These are phyloP conservation scores for Vimba vimba DNA, from an alignment of 2,113 vertebrate genomes.

Conservation along the genomic window DNA sequence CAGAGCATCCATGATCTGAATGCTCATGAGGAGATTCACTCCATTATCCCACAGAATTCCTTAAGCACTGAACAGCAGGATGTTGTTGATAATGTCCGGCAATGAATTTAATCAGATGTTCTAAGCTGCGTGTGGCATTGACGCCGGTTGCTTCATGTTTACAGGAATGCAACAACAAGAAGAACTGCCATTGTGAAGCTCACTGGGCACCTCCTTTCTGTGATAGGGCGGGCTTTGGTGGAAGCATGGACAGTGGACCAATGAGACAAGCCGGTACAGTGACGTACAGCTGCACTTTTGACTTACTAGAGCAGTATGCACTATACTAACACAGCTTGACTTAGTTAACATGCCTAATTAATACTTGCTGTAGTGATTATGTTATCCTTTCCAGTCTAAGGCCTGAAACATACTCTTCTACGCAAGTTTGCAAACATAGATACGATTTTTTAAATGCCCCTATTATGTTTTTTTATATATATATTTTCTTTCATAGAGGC, in stretches of 20 bases:
- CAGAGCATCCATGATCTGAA: slow-evolving; percentile 9
- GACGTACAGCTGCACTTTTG: not conserved
- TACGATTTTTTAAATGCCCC: not conserved
- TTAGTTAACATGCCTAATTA: not conserved
- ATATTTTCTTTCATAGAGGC: no score
- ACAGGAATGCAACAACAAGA: slow-evolving; percentile 97
- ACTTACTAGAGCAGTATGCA: not conserved
- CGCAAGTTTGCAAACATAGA: not conserved
- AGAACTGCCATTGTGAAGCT: slow-evolving; percentile 96
- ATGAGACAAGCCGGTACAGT: slow-evolving; percentile 84
- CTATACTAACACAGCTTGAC: slow-evolving; percentile 12
- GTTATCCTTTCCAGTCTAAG: not conserved
- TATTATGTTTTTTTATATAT: not conserved
- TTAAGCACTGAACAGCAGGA: not conserved
- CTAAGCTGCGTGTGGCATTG: not conserved
- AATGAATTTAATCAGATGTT: not conserved
- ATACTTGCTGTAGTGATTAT: not conserved
- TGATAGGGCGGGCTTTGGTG: slow-evolving; percentile 88
- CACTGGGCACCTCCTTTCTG: slow-evolving; percentile 93
- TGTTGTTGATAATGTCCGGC: slow-evolving; percentile 3
- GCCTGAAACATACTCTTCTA: not conserved
- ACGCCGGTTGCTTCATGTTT: slow-evolving; percentile 28
- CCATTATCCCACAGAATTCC: not conserved
- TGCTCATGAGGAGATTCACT: slow-evolving; percentile 3
- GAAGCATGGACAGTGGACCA: slow-evolving; percentile 93